Evolutionary conservation across 2,888 invertebrate species (phyloP).

Genomic region (Netelia virgata): DNA sequence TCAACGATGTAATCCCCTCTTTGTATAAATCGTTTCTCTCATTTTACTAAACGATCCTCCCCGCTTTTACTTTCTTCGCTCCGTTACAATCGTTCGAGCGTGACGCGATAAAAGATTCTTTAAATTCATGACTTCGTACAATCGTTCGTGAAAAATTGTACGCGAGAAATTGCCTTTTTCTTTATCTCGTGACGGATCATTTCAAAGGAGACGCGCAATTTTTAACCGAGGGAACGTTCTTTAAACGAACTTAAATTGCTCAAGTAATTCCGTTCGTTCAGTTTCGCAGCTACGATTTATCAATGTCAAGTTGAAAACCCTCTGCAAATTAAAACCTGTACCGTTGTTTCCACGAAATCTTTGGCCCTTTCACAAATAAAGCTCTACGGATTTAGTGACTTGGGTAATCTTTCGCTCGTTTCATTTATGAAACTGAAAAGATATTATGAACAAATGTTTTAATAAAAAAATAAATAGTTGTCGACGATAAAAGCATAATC

Average conservation of each 20-base stretch:
- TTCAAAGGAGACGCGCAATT: constrained; percentile 47
- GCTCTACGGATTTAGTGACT: no score
- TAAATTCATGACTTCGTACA: constrained; percentile 17
- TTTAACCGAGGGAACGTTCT: constrained; percentile 14
- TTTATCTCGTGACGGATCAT: background rate
- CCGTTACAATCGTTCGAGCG: background rate
- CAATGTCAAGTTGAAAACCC: constrained; percentile 16
- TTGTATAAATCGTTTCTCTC: constrained; percentile 3
- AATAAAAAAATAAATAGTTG: no score
- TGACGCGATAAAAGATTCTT: constrained; percentile 3
- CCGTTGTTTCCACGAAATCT: no score
- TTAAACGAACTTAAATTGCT: constrained; percentile 62
- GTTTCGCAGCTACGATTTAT: constrained; percentile 33
- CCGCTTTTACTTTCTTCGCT: background rate
- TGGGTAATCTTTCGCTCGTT: no score
- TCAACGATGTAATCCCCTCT: constrained; percentile 15
- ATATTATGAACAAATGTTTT: no score
- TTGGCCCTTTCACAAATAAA: no score
- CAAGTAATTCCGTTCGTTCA: constrained; percentile 2
- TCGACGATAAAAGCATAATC: no score
- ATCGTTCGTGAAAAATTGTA: background rate
- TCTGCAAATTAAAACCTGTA: no score
- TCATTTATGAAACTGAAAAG: no score
- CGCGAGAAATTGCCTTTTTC: constrained; percentile 9
- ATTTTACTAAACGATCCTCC: background rate